Percentiles rank a stretch among this genome's conserved stretches.
Evolutionary conservation across 1,140 invertebrate genomes (phyloP).

Genomic region (Platorchestia sp.): DNA sequence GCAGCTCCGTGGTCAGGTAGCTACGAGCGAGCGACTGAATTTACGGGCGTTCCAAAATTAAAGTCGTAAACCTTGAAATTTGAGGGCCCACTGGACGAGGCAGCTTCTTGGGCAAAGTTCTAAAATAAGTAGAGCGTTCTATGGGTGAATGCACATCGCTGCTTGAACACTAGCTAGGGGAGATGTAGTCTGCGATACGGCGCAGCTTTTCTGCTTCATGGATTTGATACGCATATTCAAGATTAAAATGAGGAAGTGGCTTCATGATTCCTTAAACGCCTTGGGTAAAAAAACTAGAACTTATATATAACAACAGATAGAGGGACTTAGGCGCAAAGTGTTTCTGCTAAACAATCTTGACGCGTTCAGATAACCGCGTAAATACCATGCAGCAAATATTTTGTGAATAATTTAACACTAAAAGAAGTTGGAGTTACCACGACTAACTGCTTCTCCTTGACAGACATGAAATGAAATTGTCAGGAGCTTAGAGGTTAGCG

Average conservation of each 20-base stretch:
- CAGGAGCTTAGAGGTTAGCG: neutral
- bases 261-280: neutral
- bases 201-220: neutral
- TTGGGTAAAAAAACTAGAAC: neutral
- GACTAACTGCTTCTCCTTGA: neutral
- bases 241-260: neutral
- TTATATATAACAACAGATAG: neutral
- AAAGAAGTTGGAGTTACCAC: neutral
- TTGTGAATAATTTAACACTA: neutral
- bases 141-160: slow-evolving; percentile 14
- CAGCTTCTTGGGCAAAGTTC: slow-evolving; percentile 48
- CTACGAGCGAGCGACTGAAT: slow-evolving; percentile 12
- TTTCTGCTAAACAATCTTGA: neutral
- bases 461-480: neutral
- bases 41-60: slow-evolving; percentile 49
- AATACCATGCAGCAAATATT: neutral
- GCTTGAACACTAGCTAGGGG: neutral
- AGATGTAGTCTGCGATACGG: neutral
- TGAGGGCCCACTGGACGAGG: slow-evolving; percentile 17
- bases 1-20: slow-evolving; percentile 26
- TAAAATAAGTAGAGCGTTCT: slow-evolving; percentile 40
- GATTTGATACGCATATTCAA: neutral
- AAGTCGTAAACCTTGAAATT: slow-evolving; percentile 52
- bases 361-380: neutral
- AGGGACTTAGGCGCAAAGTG: neutral